Percentiles rank a stretch among this genome's conserved stretches.
These are phyloP conservation scores for Nomada ruficornis DNA, from an alignment of 2,888 invertebrate species.

Conservation along the genomic window DNA sequence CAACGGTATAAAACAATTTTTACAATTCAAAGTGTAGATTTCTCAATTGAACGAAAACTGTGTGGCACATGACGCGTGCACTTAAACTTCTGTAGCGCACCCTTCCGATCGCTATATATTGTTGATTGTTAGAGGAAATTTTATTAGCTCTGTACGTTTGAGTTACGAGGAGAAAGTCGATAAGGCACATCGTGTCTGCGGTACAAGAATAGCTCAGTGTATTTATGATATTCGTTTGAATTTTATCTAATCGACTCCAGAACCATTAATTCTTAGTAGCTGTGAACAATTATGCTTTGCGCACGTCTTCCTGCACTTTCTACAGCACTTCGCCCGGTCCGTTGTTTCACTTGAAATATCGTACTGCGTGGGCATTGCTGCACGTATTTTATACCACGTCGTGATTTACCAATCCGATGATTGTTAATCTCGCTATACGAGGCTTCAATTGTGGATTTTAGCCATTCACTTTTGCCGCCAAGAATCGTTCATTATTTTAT, in stretches of 20 bases:
- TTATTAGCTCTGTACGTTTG: slow-evolving; percentile 61
- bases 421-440: neutral
- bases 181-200: slow-evolving; percentile 60
- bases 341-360: neutral
- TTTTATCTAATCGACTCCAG: slow-evolving; percentile 74
- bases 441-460: neutral
- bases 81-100: slow-evolving; percentile 23
- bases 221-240: slow-evolving; percentile 71
- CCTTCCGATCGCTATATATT: slow-evolving; percentile 47
- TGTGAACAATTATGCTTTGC: slow-evolving; percentile 74
- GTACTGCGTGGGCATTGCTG: neutral
- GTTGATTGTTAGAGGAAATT: slow-evolving; percentile 67
- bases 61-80: slow-evolving; percentile 7
- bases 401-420: slow-evolving; percentile 6
- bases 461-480: too few species aligned
- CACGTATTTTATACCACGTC: neutral
- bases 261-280: slow-evolving; percentile 77
- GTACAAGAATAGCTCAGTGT: slow-evolving; percentile 59
- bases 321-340: neutral
- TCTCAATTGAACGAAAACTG: slow-evolving; percentile 15
- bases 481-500: too few species aligned
- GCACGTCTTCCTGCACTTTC: slow-evolving; percentile 69
- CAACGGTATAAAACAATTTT: slow-evolving; percentile 9
- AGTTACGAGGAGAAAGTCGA: slow-evolving; percentile 73
- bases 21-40: neutral